Percentiles rank a stretch among this genome's conserved stretches.
These are phyloP conservation scores for Psettodes erumei DNA, from an alignment of 2,113 vertebrate genomes.

Conservation along the genomic window DNA sequence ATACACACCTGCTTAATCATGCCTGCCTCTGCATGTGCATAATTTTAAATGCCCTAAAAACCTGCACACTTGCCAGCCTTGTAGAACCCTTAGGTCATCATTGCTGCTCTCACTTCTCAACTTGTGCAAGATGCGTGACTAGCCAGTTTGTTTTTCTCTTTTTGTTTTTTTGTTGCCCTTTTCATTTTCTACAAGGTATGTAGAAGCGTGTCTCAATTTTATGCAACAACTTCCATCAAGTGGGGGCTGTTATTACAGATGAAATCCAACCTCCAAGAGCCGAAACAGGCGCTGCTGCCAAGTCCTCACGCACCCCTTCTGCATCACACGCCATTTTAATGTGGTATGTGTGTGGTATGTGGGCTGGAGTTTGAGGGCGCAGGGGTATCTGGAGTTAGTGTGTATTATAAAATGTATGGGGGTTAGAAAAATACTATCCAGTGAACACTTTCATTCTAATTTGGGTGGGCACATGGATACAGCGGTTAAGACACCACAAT, in stretches of 20 bases:
- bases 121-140: conserved; percentile 78
- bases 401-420: conserved; percentile 4
- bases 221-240: conserved; percentile 72
- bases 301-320: conserved; percentile 55
- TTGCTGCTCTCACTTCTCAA: conserved; percentile 59
- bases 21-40: conserved; percentile 10
- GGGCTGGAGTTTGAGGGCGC: conserved; percentile 22
- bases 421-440: conserved; percentile 5
- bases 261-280: conserved; percentile 69
- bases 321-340: conserved; percentile 67
- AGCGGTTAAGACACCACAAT: background rate
- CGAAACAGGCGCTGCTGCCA: conserved; percentile 56
- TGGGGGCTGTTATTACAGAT: conserved; percentile 74
- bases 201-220: conserved; percentile 78
- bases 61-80: conserved; percentile 39
- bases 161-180: conserved; percentile 60
- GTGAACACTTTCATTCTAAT: background rate
- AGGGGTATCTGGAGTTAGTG: conserved; percentile 12
- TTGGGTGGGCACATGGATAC: background rate
- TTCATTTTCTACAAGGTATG: conserved; percentile 80
- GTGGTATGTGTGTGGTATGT: conserved; percentile 49
- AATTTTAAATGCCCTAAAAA: conserved; percentile 28
- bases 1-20: conserved; percentile 43
- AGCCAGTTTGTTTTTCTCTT: conserved; percentile 69
- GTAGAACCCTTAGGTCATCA: conserved; percentile 48